Evolutionary conservation across 2,888 invertebrate genomes (phyloP), one percentile per base, ranked within the genome.

Genomic region (Dryobota labecula): DNA sequence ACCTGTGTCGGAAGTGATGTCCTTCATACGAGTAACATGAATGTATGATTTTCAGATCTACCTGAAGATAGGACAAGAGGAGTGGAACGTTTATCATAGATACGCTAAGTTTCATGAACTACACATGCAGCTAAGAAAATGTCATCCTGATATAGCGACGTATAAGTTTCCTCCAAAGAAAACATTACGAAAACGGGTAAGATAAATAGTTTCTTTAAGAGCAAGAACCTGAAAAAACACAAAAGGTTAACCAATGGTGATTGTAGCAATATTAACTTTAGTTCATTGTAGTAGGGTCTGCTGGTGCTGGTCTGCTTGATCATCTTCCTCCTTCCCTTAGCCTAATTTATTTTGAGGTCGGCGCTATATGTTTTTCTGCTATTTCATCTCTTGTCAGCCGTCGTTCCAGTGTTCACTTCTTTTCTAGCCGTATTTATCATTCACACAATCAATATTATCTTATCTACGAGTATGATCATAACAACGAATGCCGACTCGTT

Each of bases 161-260:
- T 98, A 98, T 90, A 98, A 98, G 90, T 99, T 99, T 94, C 99
- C 99, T 13, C 99, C 99, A 1, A 99, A 99, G 94, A 99, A 99
- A 94, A 98, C 98, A 71, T 96, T 99, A 85, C 98, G 99, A 41
- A 99, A 98, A 93, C 98, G 98, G 96, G 98, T 98, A 94, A 90
- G 93, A n/a, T 4, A 43, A n/a, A 5, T 15, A 38, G n/a, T 27
- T 15, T 4, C 7, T 41, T 45, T 15, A 43, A 8, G 30, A 45
- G 6, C 45, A 45, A 30, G 30, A 5, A n/a, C 15, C n/a, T 15
- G 15, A 30, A 45, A 8, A 58, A n/a, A n/a, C n/a, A n/a, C n/a
- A n/a, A n/a, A n/a, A n/a, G n/a, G n/a, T n/a, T n/a, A n/a, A 54
- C 1, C 5, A 54, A n/a, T 8, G 15, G 15, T 8, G 57, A 15